Base-by-base conservation (phyloP, 2,113 vertebrate species). In the Tylochromis polylepis region DNA sequence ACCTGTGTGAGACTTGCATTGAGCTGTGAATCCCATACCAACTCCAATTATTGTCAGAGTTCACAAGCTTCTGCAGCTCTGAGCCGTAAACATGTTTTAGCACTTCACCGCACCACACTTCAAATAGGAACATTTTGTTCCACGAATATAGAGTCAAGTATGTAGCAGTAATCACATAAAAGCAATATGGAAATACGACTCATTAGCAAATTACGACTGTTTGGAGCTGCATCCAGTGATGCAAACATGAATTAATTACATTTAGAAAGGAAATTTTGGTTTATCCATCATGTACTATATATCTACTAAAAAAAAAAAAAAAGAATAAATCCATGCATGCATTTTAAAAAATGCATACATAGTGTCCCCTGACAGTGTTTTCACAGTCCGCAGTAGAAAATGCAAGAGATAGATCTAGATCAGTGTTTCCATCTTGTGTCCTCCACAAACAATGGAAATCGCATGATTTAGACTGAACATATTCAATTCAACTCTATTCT, bases 21-120 rank as follows among this genome's bases (percentile, higher is more conserved):
- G n/a, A n/a, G n/a, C 88, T 95, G 92, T 94, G 90, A 94, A 94
- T 94, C 89, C 90, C 90, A 85, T 34, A 85, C 83, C 79, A 57
- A 31, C 86, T 88, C 79, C 88, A 92, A 93, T 95, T 94, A 94
- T 89, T 80, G 82, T 59, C 84, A 86, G 72, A 81, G 72, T 87
- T 90, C 85, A 87, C 83, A 70, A 77, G 83, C 78, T 62, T 87
- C 85, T 75, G 38, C 82, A 67, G 89, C 93, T 94, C 80, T 57
- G 67, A 89, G 85, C 88, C 79, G 65, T 75, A 83, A 89, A 94
- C 41, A 87, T 83, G 82, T 88, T 90, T 83, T 79, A 62, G 84
- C 51, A 60, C 62, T 84, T 90, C 62, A 79, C n/a, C 51, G 84
- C 84, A 80, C 79, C 41, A 24, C 87, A 46, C 60, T 31, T 78